Base-by-base conservation (phyloP, 2,113 vertebrate species). In the Connochaetes taurinus region DNA sequence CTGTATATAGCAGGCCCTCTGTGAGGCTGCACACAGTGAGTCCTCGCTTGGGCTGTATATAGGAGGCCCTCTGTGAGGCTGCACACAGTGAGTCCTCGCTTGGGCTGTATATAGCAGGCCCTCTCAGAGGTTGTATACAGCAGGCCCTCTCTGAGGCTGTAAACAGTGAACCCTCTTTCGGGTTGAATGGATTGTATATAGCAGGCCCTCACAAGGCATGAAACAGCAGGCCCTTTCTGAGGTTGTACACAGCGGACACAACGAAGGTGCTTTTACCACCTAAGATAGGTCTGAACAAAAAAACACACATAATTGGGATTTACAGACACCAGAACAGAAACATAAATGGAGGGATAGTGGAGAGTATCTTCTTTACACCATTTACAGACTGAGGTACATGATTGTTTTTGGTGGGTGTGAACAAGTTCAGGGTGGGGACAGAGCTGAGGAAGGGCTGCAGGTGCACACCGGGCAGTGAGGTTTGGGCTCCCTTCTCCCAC, bases 381-480 rank as follows among this genome's bases (percentile, higher is more conserved):
- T 0, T 11, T 4, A 14, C 33, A 94, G 36, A 10, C 2, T 12
- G 76, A 13, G 5, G 11, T 5, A 10, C 14, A 33, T 14, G 33
- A 21, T 2, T 76, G 29, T 5, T 58, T 40, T 2, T 9, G 15
- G 62, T 23, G 57, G 58, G 33, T 17, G 27, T 36, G 3, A 36
- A 52, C 50, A 50, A 87, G 90, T 13, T n/a, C 6, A 23, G 12
- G 14, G 3, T 0, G 1, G 8, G 52, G 58, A 16, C n/a, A 58
- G 33, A 64, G 76, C 16, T 1, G 0, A 13, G 1, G 8, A 43
- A 55, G 27, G 25, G 7, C 33, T 17, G 7, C 0, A 14, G 3
- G 5, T 5, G 4, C 6, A 5, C 21, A 1, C 0, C 2, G 1
- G 19, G 21, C 21, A 2, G 16, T 14, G 57, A 87, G 74, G 50